Conservation (phyloP, 1,140 invertebrate species). For the Microvelia longipes region DNA sequence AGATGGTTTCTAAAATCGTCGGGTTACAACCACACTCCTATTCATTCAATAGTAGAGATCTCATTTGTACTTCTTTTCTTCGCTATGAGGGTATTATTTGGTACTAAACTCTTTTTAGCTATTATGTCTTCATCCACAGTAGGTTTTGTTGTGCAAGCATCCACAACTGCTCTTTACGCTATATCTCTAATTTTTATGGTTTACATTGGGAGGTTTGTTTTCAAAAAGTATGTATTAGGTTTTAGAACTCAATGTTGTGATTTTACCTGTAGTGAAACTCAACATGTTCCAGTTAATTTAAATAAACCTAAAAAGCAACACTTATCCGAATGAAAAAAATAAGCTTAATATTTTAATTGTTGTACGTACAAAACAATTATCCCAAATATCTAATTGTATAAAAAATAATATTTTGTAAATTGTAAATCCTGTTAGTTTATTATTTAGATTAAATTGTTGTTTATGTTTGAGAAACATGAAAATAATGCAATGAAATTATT, state of each 20-base stretch:
- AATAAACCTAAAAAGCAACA: too few species aligned
- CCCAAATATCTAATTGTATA: too few species aligned
- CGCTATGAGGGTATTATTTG: constrained; percentile 12
- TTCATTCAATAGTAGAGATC: constrained; percentile 15
- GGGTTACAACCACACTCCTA: constrained; percentile 23
- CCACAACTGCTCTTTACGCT: constrained; percentile 9
- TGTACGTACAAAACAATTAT: too few species aligned
- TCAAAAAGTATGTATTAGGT: constrained; percentile 2
- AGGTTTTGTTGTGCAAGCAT: constrained; percentile 12
- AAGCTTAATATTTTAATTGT: too few species aligned
- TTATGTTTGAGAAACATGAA: too few species aligned
- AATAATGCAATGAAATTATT: too few species aligned
- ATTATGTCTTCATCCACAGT: not conserved
- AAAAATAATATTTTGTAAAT: too few species aligned
- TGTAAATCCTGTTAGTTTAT: too few species aligned
- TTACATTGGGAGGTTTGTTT: constrained; percentile 13
- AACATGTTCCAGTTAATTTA: not conserved
- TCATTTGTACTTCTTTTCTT: constrained; percentile 14
- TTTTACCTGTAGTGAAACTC: not conserved
- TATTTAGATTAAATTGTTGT: too few species aligned
- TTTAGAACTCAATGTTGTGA: not conserved
- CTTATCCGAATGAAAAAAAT: too few species aligned
- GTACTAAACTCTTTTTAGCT: constrained; percentile 11
- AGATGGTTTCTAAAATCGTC: constrained; percentile 34
- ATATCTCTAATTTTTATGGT: constrained; percentile 16